Evolutionary conservation across 2,888 invertebrate species (phyloP), one percentile per base, ranked within the genome.

Genomic region (Eupeodes luniger): DNA sequence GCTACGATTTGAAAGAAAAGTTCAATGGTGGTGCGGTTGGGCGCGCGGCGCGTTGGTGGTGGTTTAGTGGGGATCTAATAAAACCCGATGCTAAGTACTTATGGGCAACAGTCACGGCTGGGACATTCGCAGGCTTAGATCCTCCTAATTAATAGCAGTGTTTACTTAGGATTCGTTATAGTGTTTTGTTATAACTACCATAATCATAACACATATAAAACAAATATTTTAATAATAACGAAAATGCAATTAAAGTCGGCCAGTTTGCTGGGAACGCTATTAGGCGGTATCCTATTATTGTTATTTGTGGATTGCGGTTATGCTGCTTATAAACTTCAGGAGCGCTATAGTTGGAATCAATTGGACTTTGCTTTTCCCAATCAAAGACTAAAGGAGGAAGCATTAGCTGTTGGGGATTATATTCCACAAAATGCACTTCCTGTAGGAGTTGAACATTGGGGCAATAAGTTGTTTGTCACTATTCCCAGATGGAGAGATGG

Each of bases 401-500:
- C 96, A 0, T 93, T 97, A 10, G 92, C 94, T 55, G 95, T 94
- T 0, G 96, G 96, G 6, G 95, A 95, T 66, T 96, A 96, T 90
- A 95, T 96, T 11, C 97, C 96, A 0, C 96, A 96, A 91, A 97
- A 97, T 92, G 96, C 95, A 74, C 94, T 97, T 1, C 97, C 97
- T 0, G 97, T 97, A 1, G 98, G 97, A 27, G 95, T 98, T 44
- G 97, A 98, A 92, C 94, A 97, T 83, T 97, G 96, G 96, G 95
- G 94, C 87, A 96, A 97, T 91, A 97, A 97, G 90, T 94, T 98
- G n/a, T 98, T 97, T 92, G 95, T 98, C 36, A 96, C 96, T 11
- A 96, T 97, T 3, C 98, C 98, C 0, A 95, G 98, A 91, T 97
- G 97, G 97, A 94, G 95, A 89, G 94, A 95, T 93, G 97, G 97